phyloP scores from a whole-genome alignment of 2,113 vertebrate genomes.

The Podarcis raffonei region DNA sequence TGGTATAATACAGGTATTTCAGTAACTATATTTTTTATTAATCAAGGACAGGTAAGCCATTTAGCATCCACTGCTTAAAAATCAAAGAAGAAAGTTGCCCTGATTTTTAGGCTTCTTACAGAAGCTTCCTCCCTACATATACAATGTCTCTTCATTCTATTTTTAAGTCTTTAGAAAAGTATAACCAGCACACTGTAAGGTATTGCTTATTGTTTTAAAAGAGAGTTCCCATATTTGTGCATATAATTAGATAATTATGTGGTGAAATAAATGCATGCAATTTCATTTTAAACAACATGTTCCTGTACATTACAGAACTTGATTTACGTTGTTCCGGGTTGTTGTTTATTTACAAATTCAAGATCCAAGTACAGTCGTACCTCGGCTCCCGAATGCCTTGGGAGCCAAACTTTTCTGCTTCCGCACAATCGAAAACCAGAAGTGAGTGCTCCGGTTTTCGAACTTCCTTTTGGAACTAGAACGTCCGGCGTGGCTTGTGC shows the following conservation, averaged over 20 bases:
- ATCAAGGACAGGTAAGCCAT: slow-evolving; percentile 39
- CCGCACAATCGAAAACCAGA: too few relatives aligned
- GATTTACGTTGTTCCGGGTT: background rate
- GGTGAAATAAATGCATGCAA: slow-evolving; percentile 57
- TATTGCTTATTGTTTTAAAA: slow-evolving; percentile 64
- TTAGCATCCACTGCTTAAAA: slow-evolving; percentile 60
- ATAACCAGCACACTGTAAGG: slow-evolving; percentile 75
- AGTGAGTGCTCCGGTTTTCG: too few relatives aligned
- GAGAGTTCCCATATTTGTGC: slow-evolving; percentile 67
- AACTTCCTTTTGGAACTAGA: too few relatives aligned
- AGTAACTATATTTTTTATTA: background rate
- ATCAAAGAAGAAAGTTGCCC: slow-evolving; percentile 56
- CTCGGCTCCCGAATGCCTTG: too few relatives aligned
- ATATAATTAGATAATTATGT: slow-evolving; percentile 65
- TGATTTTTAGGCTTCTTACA: slow-evolving; percentile 65
- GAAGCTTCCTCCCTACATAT: slow-evolving; percentile 67
- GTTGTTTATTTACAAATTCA: background rate
- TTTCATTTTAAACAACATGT: slow-evolving; percentile 72
- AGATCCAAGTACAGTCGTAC: background rate
- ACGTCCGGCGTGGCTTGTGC: too few relatives aligned
- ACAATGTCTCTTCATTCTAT: slow-evolving; percentile 47
- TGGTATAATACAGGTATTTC: background rate
- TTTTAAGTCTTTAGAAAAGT: slow-evolving; percentile 77
- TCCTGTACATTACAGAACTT: slow-evolving; percentile 69
- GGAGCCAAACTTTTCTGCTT: too few relatives aligned